phyloP scores from a whole-genome alignment of 2,888 invertebrate species.

The Oscheius myriophilus region DNA sequence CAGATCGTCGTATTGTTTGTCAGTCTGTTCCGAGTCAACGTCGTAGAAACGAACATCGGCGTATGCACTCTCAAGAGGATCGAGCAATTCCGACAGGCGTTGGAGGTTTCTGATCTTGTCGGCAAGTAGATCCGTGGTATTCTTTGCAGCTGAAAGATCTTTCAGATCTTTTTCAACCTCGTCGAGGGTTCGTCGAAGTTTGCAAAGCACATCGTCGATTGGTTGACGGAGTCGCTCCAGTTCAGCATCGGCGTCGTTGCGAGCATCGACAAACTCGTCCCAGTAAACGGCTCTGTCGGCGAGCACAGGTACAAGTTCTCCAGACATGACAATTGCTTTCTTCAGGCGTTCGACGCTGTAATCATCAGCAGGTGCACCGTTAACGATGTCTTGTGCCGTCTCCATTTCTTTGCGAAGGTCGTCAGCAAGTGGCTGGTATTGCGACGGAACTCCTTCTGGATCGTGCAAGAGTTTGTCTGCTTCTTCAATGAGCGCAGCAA shows the following conservation, averaged over 20 bases:
- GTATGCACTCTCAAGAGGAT: conserved; percentile 60
- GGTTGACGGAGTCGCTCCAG: conserved; percentile 45
- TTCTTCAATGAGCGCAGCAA: conserved; percentile 46
- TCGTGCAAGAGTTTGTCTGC: conserved; percentile 43
- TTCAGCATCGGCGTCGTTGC: conserved; percentile 52
- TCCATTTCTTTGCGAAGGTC: conserved; percentile 37
- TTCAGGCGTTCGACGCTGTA: conserved; percentile 36
- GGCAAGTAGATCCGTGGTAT: conserved; percentile 38
- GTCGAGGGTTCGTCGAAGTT: conserved; percentile 32
- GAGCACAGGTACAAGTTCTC: conserved; percentile 43
- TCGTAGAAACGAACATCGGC: conserved; percentile 63
- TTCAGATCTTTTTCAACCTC: conserved; percentile 40
- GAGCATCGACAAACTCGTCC: conserved; percentile 50
- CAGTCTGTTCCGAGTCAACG: conserved; percentile 57
- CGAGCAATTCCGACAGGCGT: conserved; percentile 52
- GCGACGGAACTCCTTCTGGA: conserved; percentile 47
- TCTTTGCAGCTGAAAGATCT: conserved; percentile 31
- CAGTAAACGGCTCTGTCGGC: conserved; percentile 46
- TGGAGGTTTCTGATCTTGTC: conserved; percentile 47
- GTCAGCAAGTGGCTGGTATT: conserved; percentile 42
- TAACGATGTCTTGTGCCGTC: conserved; percentile 32
- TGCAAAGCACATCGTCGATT: conserved; percentile 37
- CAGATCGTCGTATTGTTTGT: conserved; percentile 55
- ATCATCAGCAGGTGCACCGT: conserved; percentile 31
- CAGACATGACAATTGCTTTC: conserved; percentile 37